These are phyloP conservation scores for Pelosia muscerda DNA, from an alignment of 2,888 invertebrate species.

Conservation along the genomic window DNA sequence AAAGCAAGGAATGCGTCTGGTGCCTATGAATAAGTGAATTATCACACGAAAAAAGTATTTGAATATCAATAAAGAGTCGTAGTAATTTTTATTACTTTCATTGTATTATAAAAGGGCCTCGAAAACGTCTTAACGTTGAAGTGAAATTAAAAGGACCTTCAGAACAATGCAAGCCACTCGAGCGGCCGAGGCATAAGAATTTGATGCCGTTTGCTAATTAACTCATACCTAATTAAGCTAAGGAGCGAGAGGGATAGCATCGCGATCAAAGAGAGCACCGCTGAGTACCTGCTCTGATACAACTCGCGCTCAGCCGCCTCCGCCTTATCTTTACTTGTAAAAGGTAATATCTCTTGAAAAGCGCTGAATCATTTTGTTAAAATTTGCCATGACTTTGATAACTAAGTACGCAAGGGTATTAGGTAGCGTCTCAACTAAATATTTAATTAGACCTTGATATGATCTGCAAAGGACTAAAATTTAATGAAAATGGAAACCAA, in stretches of 20 bases:
- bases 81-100: not conserved
- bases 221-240: conserved; percentile 58
- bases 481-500: not conserved
- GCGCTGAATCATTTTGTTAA: conserved; percentile 49
- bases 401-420: conserved; percentile 31
- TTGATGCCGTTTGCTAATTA: conserved; percentile 54
- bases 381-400: conserved; percentile 42
- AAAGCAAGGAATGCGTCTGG: too few species aligned
- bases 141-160: conserved; percentile 24
- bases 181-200: conserved; percentile 31
- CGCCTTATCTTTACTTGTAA: conserved; percentile 44
- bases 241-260: conserved; percentile 23
- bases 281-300: conserved; percentile 27
- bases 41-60: not conserved
- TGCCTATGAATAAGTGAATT: not conserved
- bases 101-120: conserved; percentile 2
- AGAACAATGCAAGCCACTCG: conserved; percentile 35
- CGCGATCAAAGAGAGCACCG: conserved; percentile 35
- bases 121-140: conserved; percentile 25
- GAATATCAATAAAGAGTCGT: not conserved
- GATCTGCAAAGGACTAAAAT: not conserved
- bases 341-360: conserved; percentile 48
- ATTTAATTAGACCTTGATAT: conserved; percentile 24
- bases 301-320: conserved; percentile 29
- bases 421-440: conserved; percentile 15